Evolutionary conservation across 1,140 invertebrate genomes (phyloP).

Genomic region (Camponotus floridanus): DNA sequence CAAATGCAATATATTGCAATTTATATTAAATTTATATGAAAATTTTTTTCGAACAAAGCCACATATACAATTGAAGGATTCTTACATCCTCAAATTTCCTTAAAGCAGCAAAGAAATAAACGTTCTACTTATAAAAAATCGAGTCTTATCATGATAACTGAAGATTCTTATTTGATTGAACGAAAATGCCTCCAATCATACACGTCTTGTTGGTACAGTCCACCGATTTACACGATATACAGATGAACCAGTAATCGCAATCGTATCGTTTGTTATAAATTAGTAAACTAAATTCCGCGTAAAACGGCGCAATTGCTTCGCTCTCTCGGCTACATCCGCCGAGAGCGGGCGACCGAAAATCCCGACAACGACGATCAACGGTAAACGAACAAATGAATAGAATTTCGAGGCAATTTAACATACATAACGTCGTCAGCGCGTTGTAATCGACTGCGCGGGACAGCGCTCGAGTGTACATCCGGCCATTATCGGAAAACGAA

Average conservation of each 20-base stretch:
- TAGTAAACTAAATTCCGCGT: slow-evolving; percentile 9
- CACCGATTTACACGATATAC: background rate
- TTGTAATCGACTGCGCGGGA: slow-evolving; percentile 38
- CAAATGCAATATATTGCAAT: too few relatives aligned
- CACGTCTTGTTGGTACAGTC: too few relatives aligned
- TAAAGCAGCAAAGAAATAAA: too few relatives aligned
- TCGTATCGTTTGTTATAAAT: slow-evolving; percentile 11
- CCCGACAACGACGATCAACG: slow-evolving; percentile 15
- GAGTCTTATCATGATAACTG: too few relatives aligned
- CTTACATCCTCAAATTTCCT: too few relatives aligned
- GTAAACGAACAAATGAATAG: slow-evolving; percentile 59
- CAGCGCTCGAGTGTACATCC: slow-evolving; percentile 45
- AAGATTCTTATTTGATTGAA: too few relatives aligned
- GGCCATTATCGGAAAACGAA: slow-evolving; percentile 53
- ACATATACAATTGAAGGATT: too few relatives aligned
- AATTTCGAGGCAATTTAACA: slow-evolving; percentile 60
- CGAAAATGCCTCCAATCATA: too few relatives aligned
- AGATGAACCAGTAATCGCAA: slow-evolving; percentile 18
- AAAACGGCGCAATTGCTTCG: background rate
- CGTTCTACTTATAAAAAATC: too few relatives aligned
- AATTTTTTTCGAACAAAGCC: too few relatives aligned
- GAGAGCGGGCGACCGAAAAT: slow-evolving; percentile 11
- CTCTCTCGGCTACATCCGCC: background rate
- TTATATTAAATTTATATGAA: too few relatives aligned
- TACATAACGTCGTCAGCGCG: slow-evolving; percentile 48